A percentile compares a stretch with the other conserved stretches of the same genome.
These are phyloP conservation scores for Loriculus beryllinus DNA, from an alignment of 2,797 vertebrate genomes.

Conservation along the genomic window DNA sequence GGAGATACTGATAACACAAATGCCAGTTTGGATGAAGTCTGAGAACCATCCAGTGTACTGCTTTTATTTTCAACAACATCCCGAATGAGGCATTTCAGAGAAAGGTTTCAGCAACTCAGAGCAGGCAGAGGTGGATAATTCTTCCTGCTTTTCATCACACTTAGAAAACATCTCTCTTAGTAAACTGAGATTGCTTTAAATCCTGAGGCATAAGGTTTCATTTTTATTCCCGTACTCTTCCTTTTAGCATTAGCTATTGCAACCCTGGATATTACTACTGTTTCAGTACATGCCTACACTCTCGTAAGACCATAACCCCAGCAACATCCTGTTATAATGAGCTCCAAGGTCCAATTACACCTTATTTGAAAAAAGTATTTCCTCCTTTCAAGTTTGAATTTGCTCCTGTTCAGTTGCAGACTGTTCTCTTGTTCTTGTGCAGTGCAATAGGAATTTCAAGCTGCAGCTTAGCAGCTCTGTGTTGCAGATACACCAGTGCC, in stretches of 20 bases:
- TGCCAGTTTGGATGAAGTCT: neutral
- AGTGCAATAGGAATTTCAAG: neutral
- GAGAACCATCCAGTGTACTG: neutral
- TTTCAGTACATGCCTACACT: neutral
- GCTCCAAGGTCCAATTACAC: conserved; percentile 39
- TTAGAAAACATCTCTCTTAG: conserved; percentile 2
- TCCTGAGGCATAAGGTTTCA: conserved; percentile 43
- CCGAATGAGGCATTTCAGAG: conserved; percentile 3
- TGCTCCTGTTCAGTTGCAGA: neutral
- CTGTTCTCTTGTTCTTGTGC: neutral
- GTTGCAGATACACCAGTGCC: neutral
- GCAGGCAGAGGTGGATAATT: conserved; percentile 35
- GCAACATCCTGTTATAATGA: conserved; percentile 55
- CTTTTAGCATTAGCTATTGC: conserved; percentile 53
- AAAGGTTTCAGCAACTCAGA: conserved; percentile 12
- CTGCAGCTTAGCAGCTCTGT: neutral
- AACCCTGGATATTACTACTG: conserved; percentile 3
- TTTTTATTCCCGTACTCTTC: conserved; percentile 39
- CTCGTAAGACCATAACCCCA: neutral
- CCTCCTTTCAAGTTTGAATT: conserved; percentile 18
- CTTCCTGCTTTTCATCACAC: conserved; percentile 26
- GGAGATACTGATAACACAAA: neutral
- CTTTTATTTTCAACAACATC: conserved; percentile 29
- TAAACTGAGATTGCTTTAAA: conserved; percentile 47
- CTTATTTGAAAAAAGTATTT: neutral